Evolutionary conservation across 2,797 vertebrate genomes (phyloP).

Genomic region (Scolopax rusticola): DNA sequence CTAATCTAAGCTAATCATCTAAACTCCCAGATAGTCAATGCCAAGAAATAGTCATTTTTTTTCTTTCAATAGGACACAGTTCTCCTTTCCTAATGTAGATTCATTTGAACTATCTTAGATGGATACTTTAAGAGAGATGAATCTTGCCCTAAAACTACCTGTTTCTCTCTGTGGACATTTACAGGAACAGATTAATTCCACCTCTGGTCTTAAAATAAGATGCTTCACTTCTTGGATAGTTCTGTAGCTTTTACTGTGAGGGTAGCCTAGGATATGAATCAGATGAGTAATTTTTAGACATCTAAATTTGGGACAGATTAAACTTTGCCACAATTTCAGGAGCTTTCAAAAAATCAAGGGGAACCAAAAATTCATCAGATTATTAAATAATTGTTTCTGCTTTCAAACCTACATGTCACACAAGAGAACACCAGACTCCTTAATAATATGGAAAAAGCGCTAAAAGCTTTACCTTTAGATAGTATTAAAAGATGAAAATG

Average conservation of each 20-base stretch:
- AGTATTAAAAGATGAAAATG: neutral
- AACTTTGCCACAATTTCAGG: neutral
- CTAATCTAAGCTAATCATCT: neutral
- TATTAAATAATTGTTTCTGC: neutral
- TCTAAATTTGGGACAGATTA: neutral
- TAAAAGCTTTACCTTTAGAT: neutral
- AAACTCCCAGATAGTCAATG: neutral
- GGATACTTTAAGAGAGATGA: neutral
- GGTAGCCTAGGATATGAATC: neutral
- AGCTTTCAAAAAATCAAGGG: neutral
- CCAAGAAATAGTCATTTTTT: neutral
- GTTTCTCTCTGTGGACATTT: neutral
- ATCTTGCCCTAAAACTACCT: neutral
- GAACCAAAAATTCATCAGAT: neutral
- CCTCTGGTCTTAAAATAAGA: neutral
- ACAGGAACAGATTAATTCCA: neutral
- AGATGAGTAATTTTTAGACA: neutral
- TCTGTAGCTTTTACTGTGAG: neutral
- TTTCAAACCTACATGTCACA: neutral
- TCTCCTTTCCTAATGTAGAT: neutral
- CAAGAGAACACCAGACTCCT: neutral
- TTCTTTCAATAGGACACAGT: neutral
- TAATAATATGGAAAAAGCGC: neutral
- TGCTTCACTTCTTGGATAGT: neutral
- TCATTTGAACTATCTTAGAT: neutral